Percentiles rank a stretch among this genome's conserved stretches.
phyloP scores from a whole-genome alignment of 2,888 invertebrate genomes.

The Lagria hirta region DNA sequence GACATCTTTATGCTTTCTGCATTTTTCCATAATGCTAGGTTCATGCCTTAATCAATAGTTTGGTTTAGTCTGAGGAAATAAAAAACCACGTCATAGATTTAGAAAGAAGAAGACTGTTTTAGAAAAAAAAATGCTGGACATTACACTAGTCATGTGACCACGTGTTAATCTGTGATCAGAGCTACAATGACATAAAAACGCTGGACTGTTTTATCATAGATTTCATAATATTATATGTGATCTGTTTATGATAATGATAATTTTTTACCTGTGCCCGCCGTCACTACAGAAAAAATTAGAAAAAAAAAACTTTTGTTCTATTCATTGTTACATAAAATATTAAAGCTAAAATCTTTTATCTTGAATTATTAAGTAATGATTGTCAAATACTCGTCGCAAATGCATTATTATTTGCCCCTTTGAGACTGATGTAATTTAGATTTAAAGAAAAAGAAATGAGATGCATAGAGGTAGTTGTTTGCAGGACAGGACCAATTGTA shows the following conservation, averaged over 20 bases:
- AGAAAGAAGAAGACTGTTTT: constrained; percentile 48
- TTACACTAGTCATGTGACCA: constrained; percentile 56
- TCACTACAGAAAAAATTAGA: constrained; percentile 27
- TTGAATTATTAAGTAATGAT: constrained; percentile 10
- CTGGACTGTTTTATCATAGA: constrained; percentile 48
- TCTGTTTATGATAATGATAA: constrained; percentile 41
- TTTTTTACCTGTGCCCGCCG: constrained; percentile 24
- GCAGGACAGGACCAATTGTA: constrained; percentile 44
- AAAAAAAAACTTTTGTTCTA: constrained; percentile 14
- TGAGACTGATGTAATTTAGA: constrained; percentile 55
- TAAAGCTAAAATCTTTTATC: constrained; percentile 7
- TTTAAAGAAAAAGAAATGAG: constrained; percentile 28
- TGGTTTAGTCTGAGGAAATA: constrained; percentile 30
- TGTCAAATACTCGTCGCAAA: constrained; percentile 47
- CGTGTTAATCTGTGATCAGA: constrained; percentile 55
- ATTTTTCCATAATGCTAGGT: constrained; percentile 26
- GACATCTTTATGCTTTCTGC: constrained; percentile 19
- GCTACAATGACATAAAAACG: constrained; percentile 51
- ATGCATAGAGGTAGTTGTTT: constrained; percentile 41
- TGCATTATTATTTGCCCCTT: constrained; percentile 54
- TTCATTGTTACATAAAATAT: constrained; percentile 29
- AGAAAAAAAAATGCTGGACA: constrained; percentile 44
- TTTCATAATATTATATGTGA: constrained; percentile 48
- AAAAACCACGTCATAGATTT: constrained; percentile 35
- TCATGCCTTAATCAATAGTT: constrained; percentile 22